Conservation (phyloP, 2,888 invertebrate genomes). For the Eupithecia dodoneata region DNA sequence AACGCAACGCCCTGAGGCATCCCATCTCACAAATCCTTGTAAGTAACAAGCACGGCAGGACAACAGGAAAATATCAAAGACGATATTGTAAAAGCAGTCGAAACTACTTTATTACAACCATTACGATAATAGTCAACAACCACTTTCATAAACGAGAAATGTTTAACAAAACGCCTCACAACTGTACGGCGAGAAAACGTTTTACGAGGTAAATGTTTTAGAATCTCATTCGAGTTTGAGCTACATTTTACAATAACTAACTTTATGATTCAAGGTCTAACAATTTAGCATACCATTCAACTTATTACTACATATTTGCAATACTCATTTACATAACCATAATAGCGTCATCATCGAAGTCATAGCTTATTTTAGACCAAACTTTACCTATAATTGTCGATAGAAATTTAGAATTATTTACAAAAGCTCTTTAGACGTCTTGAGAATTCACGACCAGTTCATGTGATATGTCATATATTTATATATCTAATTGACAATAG, state of each 20-base stretch:
- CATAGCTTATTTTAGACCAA: conserved; percentile 7
- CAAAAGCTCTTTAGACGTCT: conserved; percentile 52
- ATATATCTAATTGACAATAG: conserved; percentile 61
- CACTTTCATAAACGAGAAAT: conserved; percentile 48
- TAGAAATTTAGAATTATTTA: conserved; percentile 48
- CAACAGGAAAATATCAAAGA: conserved; percentile 57
- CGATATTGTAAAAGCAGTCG: conserved; percentile 65
- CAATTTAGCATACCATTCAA: conserved; percentile 18
- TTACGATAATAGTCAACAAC: conserved; percentile 38
- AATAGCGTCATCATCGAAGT: background rate
- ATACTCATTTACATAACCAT: background rate
- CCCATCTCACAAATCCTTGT: conserved; percentile 45
- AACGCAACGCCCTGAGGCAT: conserved; percentile 47
- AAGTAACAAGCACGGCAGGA: conserved; percentile 59
- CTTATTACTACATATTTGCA: background rate
- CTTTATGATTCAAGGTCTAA: conserved; percentile 15
- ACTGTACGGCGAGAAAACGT: background rate
- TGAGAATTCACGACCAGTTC: conserved; percentile 39
- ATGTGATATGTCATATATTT: conserved; percentile 61
- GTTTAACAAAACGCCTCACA: conserved; percentile 40
- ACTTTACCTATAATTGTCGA: background rate
- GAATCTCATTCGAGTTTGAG: conserved; percentile 19
- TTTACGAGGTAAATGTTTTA: background rate
- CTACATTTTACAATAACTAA: conserved; percentile 14
- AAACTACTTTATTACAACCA: conserved; percentile 54